Evolutionary conservation across 2,797 vertebrate genomes (phyloP).

Genomic region (Anniella stebbinsi): DNA sequence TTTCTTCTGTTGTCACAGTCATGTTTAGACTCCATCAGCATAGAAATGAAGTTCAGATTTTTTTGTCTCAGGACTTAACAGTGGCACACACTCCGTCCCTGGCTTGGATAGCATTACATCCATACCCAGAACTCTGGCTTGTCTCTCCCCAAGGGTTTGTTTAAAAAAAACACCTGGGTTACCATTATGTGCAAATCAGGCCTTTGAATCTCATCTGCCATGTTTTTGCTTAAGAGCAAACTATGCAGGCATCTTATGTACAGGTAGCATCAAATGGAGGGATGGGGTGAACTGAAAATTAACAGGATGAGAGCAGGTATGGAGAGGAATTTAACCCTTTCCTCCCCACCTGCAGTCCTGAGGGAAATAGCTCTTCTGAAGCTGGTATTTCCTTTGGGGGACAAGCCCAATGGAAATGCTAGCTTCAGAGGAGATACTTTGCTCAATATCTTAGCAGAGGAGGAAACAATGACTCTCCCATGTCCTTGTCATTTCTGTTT

Average conservation of each 20-base stretch:
- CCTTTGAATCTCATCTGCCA: background rate
- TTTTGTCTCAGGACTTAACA: background rate
- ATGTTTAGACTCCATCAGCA: background rate
- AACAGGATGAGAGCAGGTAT: background rate
- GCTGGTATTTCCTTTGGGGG: background rate
- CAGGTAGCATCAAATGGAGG: background rate
- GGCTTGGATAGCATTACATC: no score
- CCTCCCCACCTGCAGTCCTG: background rate
- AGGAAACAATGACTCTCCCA: no score
- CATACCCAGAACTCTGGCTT: no score
- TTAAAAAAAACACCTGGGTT: no score
- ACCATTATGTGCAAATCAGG: no score
- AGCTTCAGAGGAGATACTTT: background rate
- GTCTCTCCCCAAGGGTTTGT: no score
- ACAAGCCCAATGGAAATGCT: background rate
- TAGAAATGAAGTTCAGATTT: background rate
- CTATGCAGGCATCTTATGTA: background rate
- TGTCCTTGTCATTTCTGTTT: no score
- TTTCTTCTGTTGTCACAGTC: background rate
- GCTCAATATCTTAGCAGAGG: no score
- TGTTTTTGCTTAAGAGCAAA: background rate
- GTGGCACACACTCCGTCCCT: no score
- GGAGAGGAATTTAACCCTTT: background rate
- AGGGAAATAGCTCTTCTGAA: background rate
- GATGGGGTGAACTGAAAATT: background rate